phyloP scores from a whole-genome alignment of 2,797 vertebrate species.

The Tragelaphus oryx region DNA sequence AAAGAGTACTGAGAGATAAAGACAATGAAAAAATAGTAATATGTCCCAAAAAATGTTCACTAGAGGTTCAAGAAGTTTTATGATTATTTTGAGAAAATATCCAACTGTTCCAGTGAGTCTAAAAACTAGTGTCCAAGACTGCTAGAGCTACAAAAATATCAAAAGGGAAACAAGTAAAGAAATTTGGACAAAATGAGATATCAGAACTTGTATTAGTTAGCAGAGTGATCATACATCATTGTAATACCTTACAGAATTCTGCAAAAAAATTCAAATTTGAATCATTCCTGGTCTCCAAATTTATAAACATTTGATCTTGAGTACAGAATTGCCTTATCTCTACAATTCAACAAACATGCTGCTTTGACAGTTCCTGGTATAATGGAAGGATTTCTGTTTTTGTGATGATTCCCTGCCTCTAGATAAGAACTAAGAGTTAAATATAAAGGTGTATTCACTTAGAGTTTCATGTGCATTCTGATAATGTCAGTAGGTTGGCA shows the following conservation, averaged over 20 bases:
- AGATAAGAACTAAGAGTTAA: conserved; percentile 8
- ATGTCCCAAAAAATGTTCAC: background rate
- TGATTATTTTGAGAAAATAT: background rate
- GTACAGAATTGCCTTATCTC: background rate
- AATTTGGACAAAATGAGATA: background rate
- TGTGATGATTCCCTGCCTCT: background rate
- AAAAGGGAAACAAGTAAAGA: background rate
- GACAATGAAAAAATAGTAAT: background rate
- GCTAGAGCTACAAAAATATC: background rate
- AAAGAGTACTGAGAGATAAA: background rate
- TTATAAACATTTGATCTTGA: background rate
- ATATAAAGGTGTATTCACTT: background rate
- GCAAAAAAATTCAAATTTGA: background rate
- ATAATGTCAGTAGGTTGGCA: conserved; percentile 33
- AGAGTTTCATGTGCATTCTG: conserved; percentile 25
- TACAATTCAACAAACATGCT: background rate
- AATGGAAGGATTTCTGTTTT: background rate
- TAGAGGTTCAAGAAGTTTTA: background rate
- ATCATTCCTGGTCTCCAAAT: background rate
- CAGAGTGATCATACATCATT: background rate
- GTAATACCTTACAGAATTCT: background rate
- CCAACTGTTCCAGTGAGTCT: background rate
- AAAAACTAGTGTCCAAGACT: background rate
- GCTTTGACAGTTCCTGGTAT: background rate
- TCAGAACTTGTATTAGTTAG: background rate